phyloP scores from a whole-genome alignment of 2,797 vertebrate species.

The Smutsia temminckii region DNA sequence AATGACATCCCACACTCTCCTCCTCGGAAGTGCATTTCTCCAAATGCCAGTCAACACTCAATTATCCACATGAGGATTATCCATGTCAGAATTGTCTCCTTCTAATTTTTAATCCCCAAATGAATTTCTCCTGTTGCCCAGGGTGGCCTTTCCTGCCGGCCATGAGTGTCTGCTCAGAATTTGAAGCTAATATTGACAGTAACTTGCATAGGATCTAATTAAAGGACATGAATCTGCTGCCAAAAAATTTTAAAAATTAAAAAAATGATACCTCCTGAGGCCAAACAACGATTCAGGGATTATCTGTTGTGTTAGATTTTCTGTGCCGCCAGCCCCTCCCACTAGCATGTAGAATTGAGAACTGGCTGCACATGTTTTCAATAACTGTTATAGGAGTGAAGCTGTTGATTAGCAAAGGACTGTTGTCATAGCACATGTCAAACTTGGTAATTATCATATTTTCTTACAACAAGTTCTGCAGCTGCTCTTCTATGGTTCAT shows the following conservation, averaged over 20 bases:
- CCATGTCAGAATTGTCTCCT: constrained; percentile 69
- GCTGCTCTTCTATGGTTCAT: constrained; percentile 70
- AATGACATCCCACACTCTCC: neutral
- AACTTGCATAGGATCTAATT: constrained; percentile 58
- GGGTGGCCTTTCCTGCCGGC: constrained; percentile 65
- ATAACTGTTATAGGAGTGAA: constrained; percentile 53
- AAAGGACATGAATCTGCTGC: constrained; percentile 61
- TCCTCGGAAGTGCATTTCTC: constrained; percentile 19
- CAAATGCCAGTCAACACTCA: constrained; percentile 65
- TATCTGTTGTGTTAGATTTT: constrained; percentile 65
- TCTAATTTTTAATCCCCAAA: constrained; percentile 77
- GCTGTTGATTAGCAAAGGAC: constrained; percentile 67
- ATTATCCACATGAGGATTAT: constrained; percentile 70
- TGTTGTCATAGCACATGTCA: constrained; percentile 67
- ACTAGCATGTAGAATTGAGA: constrained; percentile 33
- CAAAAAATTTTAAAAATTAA: constrained; percentile 47
- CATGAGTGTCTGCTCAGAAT: constrained; percentile 40
- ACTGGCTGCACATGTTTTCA: constrained; percentile 61
- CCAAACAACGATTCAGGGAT: constrained; percentile 71
- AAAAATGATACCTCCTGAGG: constrained; percentile 66
- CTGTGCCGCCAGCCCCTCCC: constrained; percentile 25
- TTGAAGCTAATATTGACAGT: constrained; percentile 67
- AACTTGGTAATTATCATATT: constrained; percentile 73
- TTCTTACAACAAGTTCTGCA: constrained; percentile 71
- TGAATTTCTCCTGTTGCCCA: constrained; percentile 66